Evolutionary conservation across 2,888 invertebrate genomes (phyloP).

Genomic region (Ernsta delagoae): DNA sequence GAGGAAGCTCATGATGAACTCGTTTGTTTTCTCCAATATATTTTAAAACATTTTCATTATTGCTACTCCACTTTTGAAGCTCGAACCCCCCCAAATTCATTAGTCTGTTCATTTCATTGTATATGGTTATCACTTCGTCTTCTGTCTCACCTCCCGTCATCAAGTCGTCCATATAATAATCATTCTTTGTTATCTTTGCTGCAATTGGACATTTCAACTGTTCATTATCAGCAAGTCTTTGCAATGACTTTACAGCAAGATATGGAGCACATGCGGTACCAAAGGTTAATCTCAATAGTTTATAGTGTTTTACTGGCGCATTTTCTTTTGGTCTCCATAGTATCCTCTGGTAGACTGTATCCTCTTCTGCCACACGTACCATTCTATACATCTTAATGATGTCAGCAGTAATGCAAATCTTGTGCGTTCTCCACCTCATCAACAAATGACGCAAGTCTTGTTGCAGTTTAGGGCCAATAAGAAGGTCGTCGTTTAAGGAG

Average conservation of each 20-base stretch:
- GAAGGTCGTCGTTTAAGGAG: conserved; percentile 40
- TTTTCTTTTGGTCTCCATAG: conserved; percentile 38
- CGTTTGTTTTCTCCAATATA: conserved; percentile 16
- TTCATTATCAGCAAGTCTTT: conserved; percentile 40
- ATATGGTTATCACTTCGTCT: conserved; percentile 40
- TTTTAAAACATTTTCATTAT: conserved; percentile 20
- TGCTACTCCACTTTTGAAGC: conserved; percentile 44
- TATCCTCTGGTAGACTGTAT: conserved; percentile 40
- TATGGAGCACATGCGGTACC: conserved; percentile 45
- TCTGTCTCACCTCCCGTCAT: conserved; percentile 39
- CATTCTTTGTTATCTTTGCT: conserved; percentile 23
- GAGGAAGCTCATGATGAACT: not conserved
- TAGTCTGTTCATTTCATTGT: conserved; percentile 40
- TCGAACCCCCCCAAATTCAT: conserved; percentile 42
- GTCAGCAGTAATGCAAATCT: conserved; percentile 38
- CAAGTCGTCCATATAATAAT: conserved; percentile 25
- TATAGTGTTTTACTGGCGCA: conserved; percentile 37
- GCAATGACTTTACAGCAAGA: conserved; percentile 40
- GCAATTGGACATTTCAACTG: conserved; percentile 36
- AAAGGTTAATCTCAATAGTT: conserved; percentile 41
- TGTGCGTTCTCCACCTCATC: conserved; percentile 38
- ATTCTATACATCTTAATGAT: conserved; percentile 42
- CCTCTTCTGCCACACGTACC: conserved; percentile 30
- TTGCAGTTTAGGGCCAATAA: conserved; percentile 42
- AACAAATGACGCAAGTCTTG: conserved; percentile 40